These are phyloP conservation scores for Amphipoea oculea DNA, from an alignment of 2,888 invertebrate species.

Conservation along the genomic window DNA sequence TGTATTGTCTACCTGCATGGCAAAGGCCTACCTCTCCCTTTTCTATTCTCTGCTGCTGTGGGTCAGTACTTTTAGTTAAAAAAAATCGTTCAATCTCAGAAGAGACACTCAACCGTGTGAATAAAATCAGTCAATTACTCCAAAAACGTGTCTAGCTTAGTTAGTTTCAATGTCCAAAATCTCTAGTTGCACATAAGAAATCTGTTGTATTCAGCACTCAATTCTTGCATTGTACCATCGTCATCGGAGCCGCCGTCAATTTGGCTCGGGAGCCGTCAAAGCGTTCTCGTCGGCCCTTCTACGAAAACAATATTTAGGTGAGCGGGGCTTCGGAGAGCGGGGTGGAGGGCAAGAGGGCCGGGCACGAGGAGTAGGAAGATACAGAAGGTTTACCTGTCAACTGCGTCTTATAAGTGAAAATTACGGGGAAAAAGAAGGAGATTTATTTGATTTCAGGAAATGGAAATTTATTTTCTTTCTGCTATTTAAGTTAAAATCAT, in stretches of 20 bases:
- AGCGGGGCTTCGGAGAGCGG: constrained; percentile 52
- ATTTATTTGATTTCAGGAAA: neutral
- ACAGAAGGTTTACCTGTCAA: constrained; percentile 29
- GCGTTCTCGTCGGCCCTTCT: constrained; percentile 55
- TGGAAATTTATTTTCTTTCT: no score
- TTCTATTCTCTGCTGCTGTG: neutral
- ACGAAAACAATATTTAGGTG: constrained; percentile 66
- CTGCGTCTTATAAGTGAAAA: neutral
- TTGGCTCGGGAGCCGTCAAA: constrained; percentile 44
- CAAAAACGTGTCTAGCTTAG: neutral
- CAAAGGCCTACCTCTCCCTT: neutral
- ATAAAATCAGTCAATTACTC: no score
- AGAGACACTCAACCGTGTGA: neutral
- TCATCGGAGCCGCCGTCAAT: constrained; percentile 41
- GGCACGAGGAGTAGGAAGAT: neutral
- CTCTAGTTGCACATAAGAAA: neutral
- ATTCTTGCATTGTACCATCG: constrained; percentile 38
- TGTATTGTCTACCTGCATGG: no score
- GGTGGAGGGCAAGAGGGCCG: constrained; percentile 12
- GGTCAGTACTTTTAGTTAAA: neutral
- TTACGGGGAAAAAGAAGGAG: neutral
- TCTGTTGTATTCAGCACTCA: constrained; percentile 6
- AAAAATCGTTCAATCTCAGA: no score
- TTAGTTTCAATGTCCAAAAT: neutral
- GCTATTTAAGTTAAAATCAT: no score